Evolutionary conservation across 1,140 invertebrate genomes (phyloP).

Genomic region (Leptinotarsa lineolata): DNA sequence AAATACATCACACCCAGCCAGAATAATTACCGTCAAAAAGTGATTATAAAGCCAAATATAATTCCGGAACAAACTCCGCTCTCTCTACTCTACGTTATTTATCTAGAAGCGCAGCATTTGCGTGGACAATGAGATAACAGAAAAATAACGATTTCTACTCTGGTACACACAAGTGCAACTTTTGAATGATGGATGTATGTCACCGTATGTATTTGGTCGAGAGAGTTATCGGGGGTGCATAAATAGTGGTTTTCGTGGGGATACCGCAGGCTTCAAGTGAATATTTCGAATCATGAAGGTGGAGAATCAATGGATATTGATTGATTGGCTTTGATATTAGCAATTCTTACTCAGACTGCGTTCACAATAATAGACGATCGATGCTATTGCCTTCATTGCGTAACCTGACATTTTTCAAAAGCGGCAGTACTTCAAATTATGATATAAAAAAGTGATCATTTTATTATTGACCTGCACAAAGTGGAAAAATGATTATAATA

Average conservation of each 20-base stretch:
- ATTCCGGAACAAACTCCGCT: background rate
- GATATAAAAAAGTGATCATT: too few species aligned
- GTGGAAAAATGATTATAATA: too few species aligned
- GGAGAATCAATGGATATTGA: too few species aligned
- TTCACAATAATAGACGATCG: too few species aligned
- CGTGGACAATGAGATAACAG: constrained; percentile 31
- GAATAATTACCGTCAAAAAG: constrained; percentile 2
- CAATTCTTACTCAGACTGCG: too few species aligned
- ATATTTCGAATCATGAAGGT: too few species aligned
- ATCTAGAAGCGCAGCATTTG: constrained; percentile 26
- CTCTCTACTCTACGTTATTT: constrained; percentile 5
- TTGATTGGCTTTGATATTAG: too few species aligned
- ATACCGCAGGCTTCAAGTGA: background rate
- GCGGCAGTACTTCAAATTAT: too few species aligned
- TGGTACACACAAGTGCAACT: constrained; percentile 35
- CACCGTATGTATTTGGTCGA: constrained; percentile 22
- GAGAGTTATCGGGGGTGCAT: constrained; percentile 23
- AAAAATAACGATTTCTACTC: constrained; percentile 39
- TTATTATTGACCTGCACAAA: too few species aligned
- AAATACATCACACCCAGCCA: background rate
- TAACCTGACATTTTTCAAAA: too few species aligned
- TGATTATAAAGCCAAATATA: constrained; percentile 3
- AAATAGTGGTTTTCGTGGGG: constrained; percentile 14
- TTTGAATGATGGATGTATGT: constrained; percentile 36
- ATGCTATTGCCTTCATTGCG: too few species aligned